Conservation (phyloP, 2,888 invertebrate genomes). For the Eudemis profundana region DNA sequence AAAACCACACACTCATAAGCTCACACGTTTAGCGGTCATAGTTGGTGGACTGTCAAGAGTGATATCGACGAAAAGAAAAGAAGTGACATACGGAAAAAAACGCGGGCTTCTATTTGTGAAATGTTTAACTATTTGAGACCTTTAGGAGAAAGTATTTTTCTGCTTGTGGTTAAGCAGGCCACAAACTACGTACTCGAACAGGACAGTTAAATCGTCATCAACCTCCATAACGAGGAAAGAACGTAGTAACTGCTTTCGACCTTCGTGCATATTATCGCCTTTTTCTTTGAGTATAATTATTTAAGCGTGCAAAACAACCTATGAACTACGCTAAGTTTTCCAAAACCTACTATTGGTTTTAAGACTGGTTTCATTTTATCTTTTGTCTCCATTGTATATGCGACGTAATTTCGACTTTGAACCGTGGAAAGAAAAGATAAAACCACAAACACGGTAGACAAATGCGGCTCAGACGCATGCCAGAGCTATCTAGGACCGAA, state of each 20-base stretch:
- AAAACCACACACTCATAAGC: no score
- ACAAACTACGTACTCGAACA: background rate
- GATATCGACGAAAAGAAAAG: no score
- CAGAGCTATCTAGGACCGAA: slow-evolving; percentile 1
- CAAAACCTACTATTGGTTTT: no score
- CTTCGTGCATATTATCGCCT: background rate
- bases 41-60: no score
- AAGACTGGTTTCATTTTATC: no score
- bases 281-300: no score
- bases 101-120: no score
- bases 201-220: slow-evolving; percentile 3
- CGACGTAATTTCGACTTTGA: background rate
- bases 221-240: background rate
- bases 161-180: slow-evolving; percentile 1
- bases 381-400: background rate
- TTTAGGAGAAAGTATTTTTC: background rate
- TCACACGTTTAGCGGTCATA: no score
- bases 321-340: background rate
- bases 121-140: no score
- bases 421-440: background rate
- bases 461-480: background rate
- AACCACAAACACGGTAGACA: background rate
- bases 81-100: no score
- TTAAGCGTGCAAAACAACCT: no score
- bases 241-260: background rate